Base-by-base conservation (phyloP, 2,888 invertebrate species). In the Atethmia centrago region DNA sequence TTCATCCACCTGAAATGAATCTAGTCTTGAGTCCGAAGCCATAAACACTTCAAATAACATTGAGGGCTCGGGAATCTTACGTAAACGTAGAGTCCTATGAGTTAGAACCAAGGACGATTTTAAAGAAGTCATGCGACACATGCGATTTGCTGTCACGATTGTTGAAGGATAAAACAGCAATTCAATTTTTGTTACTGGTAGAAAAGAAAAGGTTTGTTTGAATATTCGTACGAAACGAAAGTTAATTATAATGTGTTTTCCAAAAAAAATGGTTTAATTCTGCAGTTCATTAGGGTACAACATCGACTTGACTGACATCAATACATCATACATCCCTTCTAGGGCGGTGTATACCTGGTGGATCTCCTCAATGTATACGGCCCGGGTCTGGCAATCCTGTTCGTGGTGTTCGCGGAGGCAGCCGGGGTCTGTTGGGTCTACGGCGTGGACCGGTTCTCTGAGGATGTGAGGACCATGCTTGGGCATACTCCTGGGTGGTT, bases 371-470 rank as follows among this genome's bases (percentile, higher is more conserved):
- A 98, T 94, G 98, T 98, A 36, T 99, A 98, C 92, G 98, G 99
- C 0, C 98, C 99, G 0, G 98, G 98, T 0, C 96, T 98, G 88
- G 98, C 99, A 42, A 98, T 99, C 79, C 95, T 99, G 62, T 99
- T 99, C 94, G 98, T 99, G 84, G 99, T 99, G 59, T 99, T 99
- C 91, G 98, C 99, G 74, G 99, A 99, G 93, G 98, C 98, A 0
- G 98, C 98, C 0, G 99, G 98, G 0, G 98, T 99, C 1, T 98
- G 98, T 93, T 99, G 98, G 98, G 97, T 99, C 87, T 99, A 99
- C 91, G 99, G 98, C 3, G 98, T 98, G 0, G 97, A 98, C 87
- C 96, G 98, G 76, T 98, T 99, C 93, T 98, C 98, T 0, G 95
- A 97, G 31, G 98, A 99, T 91, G 97, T 99, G 71, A 97, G 97